Evolutionary conservation across 2,888 invertebrate genomes (phyloP), one percentile per base, ranked within the genome.

Genomic region (Holacanthella duospinosa): DNA sequence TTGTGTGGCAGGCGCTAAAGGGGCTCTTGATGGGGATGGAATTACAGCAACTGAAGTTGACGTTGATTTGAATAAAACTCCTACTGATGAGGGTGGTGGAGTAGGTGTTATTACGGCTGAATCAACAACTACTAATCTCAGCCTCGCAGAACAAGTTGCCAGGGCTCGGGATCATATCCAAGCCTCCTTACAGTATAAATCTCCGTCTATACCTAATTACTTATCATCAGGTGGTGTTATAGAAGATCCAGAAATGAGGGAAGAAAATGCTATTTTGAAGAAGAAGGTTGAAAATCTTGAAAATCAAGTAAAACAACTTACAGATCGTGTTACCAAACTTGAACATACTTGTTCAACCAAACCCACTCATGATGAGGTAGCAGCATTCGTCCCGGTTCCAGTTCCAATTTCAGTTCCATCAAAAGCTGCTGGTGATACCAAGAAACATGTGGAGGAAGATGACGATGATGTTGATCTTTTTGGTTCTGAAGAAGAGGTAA

Each of bases 391-490:
- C 64, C 75, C 73, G 71, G 68, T 75, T 68, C 71, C 71, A 29
- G 25, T 12, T 12, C 60, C 54, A 36, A 19, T 66, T 29, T 63
- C 64, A 28, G 48, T 65, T 29, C 74, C 76, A 63, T 70, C 75
- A 59, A 71, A 71, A 29, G 55, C 75, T 69, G 66, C 74, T 65
- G 66, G 67, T 19, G 55, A 48, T 29, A 64, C 62, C 64, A 71
- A 63, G 44, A 68, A 66, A 62, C 66, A 62, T n/a, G 61, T 64
- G 4, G 79, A 82, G 25, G 84, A 84, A 62, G 84, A 84, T 62
- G 87, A 88, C 75, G 86, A 86, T 77, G 88, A 86, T 74, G 85
- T 90, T 9, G 89, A 90, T 78, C 80, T 89, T 1, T 89, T 89
- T 78, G 89, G 83, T 43, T 89, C 89, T 58, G 89, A 89, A 72